Base-by-base conservation (phyloP, 2,888 invertebrate species). In the Synanthedon myopaeformis region DNA sequence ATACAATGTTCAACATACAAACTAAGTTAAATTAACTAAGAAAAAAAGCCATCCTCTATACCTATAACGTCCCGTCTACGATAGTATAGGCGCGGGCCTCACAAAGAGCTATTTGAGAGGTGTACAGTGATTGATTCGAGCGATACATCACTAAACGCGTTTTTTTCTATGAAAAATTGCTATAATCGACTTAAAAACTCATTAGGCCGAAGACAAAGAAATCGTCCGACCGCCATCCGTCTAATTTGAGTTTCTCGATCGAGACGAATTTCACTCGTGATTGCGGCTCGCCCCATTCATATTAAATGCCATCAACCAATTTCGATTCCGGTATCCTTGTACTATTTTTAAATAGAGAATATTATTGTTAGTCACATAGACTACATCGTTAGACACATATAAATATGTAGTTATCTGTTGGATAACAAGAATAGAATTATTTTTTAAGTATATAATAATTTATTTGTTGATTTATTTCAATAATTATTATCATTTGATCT, bases 131-230 rank as follows among this genome's bases (percentile, higher is more conserved):
- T 87, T 87, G 87, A 87, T 87, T 76, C 83, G 66, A 72, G 74
- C 84, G 77, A 87, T 87, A 84, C 87, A 87, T 87, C 87, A 87
- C 86, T 82, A 83, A 80, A 81, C 76, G 85, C 79, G 84, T 83
- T 87, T 86, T n/a, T 35, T 87, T 86, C 87, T 87, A 87, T 87
- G 87, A 87, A 87, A 87, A 87, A 87, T 87, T 78, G 83, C 82
- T 74, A 83, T 86, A 87, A 87, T 87, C 87, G 87, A 87, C 87
- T 87, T 87, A 87, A 87, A 87, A 87, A 87, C 85, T 87, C 87
- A 86, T 87, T 87, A 86, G 81, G 79, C 69, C 72, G 80, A 83
- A 87, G 87, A 87, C 87, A 87, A 87, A 87, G 86, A 82, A 81
- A 79, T 76, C 79, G 74, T 63, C 79, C 77, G 78, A 73, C 79